Percentiles rank a stretch among this genome's conserved stretches.
Evolutionary conservation across 2,797 vertebrate species (phyloP).

Genomic region (Echeneis naucrates): DNA sequence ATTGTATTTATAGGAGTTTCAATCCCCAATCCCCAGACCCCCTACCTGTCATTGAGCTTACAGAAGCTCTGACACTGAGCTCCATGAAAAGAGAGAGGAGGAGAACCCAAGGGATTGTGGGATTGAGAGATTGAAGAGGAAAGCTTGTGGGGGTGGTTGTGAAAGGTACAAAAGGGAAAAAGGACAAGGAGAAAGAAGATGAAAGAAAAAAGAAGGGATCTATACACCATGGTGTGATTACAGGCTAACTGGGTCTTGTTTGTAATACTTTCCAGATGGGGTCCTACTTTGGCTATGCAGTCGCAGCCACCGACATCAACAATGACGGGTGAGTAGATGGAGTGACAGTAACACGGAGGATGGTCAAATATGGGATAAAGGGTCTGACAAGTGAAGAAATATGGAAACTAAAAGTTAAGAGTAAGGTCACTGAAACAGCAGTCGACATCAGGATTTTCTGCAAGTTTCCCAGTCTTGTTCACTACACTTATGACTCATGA

Average conservation of each 20-base stretch:
- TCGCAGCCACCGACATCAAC: slow-evolving; percentile 89
- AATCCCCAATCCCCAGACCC: slow-evolving; percentile 20
- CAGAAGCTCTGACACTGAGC: slow-evolving; percentile 57
- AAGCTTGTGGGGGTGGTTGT: slow-evolving; percentile 45
- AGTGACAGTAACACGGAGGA: slow-evolving; percentile 34
- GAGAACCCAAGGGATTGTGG: slow-evolving; percentile 58
- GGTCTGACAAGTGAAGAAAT: not conserved
- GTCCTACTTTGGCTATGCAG: slow-evolving; percentile 91
- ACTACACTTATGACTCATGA: slow-evolving; percentile 6
- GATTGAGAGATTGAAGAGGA: slow-evolving; percentile 64
- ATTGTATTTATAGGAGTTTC: slow-evolving; percentile 41
- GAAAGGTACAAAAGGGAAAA: slow-evolving; percentile 42
- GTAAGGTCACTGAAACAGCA: slow-evolving; percentile 24
- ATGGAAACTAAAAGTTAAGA: slow-evolving; percentile 3
- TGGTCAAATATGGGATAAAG: slow-evolving; percentile 13
- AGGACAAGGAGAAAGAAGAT: slow-evolving; percentile 47
- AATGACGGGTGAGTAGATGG: slow-evolving; percentile 87
- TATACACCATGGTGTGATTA: slow-evolving; percentile 65
- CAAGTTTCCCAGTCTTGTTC: slow-evolving; percentile 4
- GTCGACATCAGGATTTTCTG: slow-evolving; percentile 10
- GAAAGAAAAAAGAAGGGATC: slow-evolving; percentile 54
- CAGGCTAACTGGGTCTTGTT: slow-evolving; percentile 68
- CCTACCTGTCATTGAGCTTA: slow-evolving; percentile 37
- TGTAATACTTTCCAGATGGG: slow-evolving; percentile 90
- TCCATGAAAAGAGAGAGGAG: slow-evolving; percentile 58